Evolutionary conservation across 1,140 invertebrate species (phyloP), one percentile per base, ranked within the genome.

Genomic region (Gyrodactylus bullatarudis): DNA sequence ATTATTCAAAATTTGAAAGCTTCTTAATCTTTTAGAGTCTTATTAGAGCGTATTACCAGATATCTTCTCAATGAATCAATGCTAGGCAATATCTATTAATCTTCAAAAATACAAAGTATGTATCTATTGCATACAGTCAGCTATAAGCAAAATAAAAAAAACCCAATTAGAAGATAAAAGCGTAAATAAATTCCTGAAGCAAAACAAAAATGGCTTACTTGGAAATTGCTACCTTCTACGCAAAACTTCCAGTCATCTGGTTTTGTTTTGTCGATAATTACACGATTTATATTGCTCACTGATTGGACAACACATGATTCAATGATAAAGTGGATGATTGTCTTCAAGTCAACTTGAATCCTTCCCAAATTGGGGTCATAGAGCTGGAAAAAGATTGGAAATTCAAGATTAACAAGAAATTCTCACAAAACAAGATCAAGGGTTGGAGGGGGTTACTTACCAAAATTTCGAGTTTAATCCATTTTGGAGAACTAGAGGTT

Each of bases 201-300:
- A 93, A 78, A 97, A 91, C 0, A 92, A 96, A 80, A 90, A 89
- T 1, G 83, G 74, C 75, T 79, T 79, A 0, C 93, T 79, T 70
- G 84, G 70, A 86, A 80, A 23, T 84, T 75, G 34, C 68, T 34
- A 81, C 78, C 2, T 78, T 77, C 8, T 84, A 85, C 74, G 94
- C 88, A 1, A 89, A 89, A 73, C 87, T 83, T 78, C 86, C 88
- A 68, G 96, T 91, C 34, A n/a, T 54, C 26, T 8, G 26, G 69
- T 22, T 71, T 71, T 8, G 69, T 8, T 21, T 71, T 71, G 69
- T 71, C 69, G 23, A 71, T 8, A 26, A 23, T 71, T 8, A 26
- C 69, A 24, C 69, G 69, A 24, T 71, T 26, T 16, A 71, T 26
- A 23, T 71, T 23, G 69, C 8, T 8, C 34, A 54, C 34, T 16